Percentiles rank a stretch among this genome's conserved stretches.
phyloP scores from a whole-genome alignment of 2,113 vertebrate species.

The Neolamprologus tretocephalus region DNA sequence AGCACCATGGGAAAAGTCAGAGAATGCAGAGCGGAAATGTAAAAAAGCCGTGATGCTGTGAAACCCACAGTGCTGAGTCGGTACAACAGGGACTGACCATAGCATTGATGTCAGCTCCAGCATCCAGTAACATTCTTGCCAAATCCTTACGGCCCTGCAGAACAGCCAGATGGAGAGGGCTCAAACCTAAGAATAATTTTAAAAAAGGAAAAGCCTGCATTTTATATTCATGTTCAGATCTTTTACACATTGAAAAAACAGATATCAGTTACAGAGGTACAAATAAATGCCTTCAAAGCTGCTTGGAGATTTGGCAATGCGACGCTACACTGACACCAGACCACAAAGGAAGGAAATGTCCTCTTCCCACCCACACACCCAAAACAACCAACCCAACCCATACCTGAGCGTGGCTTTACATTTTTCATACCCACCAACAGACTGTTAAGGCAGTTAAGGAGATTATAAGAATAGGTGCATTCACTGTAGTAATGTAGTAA shows the following conservation, averaged over 20 bases:
- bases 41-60: background rate
- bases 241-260: background rate
- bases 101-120: slow-evolving; percentile 78
- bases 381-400: background rate
- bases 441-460: background rate
- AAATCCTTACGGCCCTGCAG: slow-evolving; percentile 62
- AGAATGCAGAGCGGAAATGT: background rate
- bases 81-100: slow-evolving; percentile 69
- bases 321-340: background rate
- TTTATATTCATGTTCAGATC: background rate
- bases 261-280: background rate
- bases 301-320: background rate
- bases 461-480: background rate
- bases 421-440: background rate
- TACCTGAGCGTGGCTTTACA: background rate
- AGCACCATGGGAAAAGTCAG: slow-evolving; percentile 5
- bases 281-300: background rate
- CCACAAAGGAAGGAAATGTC: slow-evolving; percentile 32
- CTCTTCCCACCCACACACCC: background rate
- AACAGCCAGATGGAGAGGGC: slow-evolving; percentile 80
- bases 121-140: slow-evolving; percentile 69
- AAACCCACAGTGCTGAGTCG: slow-evolving; percentile 1
- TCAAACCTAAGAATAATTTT: slow-evolving; percentile 70
- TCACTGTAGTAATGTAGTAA: background rate
- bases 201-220: background rate